Base-by-base conservation (phyloP, 2,888 invertebrate genomes). In the Dicranocentrus wangi region DNA sequence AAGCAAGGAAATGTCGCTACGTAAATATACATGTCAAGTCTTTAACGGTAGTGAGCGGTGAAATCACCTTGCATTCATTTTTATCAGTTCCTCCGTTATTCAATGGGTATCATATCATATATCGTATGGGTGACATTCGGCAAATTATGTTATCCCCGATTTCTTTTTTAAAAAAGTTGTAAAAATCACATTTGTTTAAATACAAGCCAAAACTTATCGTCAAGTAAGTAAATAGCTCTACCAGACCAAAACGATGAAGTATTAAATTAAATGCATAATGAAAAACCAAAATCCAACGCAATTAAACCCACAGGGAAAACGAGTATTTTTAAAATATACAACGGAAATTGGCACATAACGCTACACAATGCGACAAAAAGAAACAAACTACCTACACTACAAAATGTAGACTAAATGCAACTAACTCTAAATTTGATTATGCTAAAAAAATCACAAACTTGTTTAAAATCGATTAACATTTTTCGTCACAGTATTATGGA, bases 41-140 rank as follows among this genome's bases (percentile, higher is more conserved):
- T 73, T 72, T 47, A 53, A 65, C 32, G 63, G 73, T 73, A 63
- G 17, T 73, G 73, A 73, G 73, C 73, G 73, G 73, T 73, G 73
- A 53, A n/a, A 73, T 73, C 73, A 73, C 73, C 73, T 73, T 73
- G 73, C 73, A 73, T 73, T 73, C n/a, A n/a, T 53, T 55, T 60
- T 51, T 39, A 70, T 69, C 47, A 69, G 28, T 15, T 21, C n/a
- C n/a, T n/a, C 25, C 53, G 19, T 53, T 55, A 23, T 21, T 55
- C 23, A 55, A 19, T 21, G 55, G n/a, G n/a, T n/a, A n/a, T n/a
- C n/a, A n/a, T n/a, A n/a, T n/a, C n/a, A n/a, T n/a, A n/a, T n/a
- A n/a, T n/a, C n/a, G n/a, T n/a, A n/a, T n/a, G n/a, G n/a, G n/a
- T n/a, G n/a, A n/a, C n/a, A n/a, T n/a, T n/a, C n/a, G n/a, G n/a